Evolutionary conservation across 2,888 invertebrate genomes (phyloP).

Genomic region (Agrotis ipsilon): DNA sequence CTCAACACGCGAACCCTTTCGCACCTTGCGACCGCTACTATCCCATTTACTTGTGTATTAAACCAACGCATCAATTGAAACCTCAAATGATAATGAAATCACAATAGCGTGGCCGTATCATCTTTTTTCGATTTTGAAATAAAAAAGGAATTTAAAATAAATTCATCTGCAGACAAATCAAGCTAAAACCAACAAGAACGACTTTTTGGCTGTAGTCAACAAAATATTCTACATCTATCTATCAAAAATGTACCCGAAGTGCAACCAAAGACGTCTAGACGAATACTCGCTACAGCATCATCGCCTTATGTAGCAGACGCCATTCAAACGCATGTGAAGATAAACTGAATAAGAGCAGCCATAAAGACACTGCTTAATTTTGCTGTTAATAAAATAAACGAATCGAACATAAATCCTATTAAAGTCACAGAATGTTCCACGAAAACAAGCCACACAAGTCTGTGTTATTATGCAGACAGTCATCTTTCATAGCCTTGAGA

Average conservation of each 20-base stretch:
- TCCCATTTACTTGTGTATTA: slow-evolving; percentile 65
- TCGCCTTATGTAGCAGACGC: slow-evolving; percentile 30
- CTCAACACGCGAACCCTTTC: slow-evolving; percentile 87
- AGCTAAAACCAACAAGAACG: neutral
- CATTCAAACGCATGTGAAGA: slow-evolving; percentile 25
- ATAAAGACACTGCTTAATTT: slow-evolving; percentile 19
- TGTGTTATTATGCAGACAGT: slow-evolving; percentile 70
- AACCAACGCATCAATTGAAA: slow-evolving; percentile 67
- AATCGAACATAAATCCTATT: slow-evolving; percentile 55
- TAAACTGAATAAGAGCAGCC: slow-evolving; percentile 32
- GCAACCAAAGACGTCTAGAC: slow-evolving; percentile 50
- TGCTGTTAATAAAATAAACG: slow-evolving; percentile 40
- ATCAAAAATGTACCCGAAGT: slow-evolving; percentile 9
- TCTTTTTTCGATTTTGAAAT: slow-evolving; percentile 1
- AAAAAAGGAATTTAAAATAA: neutral
- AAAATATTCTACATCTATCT: slow-evolving; percentile 18
- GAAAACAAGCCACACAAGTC: slow-evolving; percentile 71
- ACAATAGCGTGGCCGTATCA: neutral
- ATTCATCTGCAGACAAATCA: too few relatives aligned
- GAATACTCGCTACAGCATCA: slow-evolving; percentile 1
- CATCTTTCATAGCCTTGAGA: slow-evolving; percentile 77
- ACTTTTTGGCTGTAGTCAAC: neutral
- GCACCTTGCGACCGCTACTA: slow-evolving; percentile 85
- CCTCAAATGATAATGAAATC: slow-evolving; percentile 46
- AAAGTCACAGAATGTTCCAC: slow-evolving; percentile 67